A percentile compares a stretch with the other conserved stretches of the same genome.
Conservation (phyloP, 1,140 invertebrate genomes). For the Drosophila navojoa region DNA sequence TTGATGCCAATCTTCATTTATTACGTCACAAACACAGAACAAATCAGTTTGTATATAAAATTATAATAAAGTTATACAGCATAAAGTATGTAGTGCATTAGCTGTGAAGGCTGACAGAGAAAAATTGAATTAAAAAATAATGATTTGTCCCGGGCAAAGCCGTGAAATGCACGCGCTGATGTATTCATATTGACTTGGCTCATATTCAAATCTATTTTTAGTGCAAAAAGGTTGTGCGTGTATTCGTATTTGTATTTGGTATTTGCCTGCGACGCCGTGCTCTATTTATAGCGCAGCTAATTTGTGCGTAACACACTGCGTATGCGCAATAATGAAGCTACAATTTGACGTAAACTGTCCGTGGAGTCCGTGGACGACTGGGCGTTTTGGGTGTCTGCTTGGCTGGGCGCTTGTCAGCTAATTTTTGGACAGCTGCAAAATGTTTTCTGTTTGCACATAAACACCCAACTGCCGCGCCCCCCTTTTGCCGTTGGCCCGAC, state of each 20-base stretch:
- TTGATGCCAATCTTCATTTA: background rate
- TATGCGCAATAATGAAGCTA: slow-evolving; percentile 50
- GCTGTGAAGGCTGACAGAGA: background rate
- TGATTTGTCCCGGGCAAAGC: background rate
- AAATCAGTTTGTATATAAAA: background rate
- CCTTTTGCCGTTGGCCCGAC: background rate
- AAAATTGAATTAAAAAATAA: background rate
- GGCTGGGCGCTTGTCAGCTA: background rate
- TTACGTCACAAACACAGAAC: no score
- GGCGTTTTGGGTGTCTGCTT: no score
- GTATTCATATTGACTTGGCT: background rate
- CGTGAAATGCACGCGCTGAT: background rate
- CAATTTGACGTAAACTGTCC: slow-evolving; percentile 2
- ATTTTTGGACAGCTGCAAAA: slow-evolving; percentile 7
- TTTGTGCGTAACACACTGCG: slow-evolving; percentile 47
- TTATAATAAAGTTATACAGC: background rate
- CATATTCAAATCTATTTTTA: slow-evolving; percentile 4
- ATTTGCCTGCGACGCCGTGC: background rate
- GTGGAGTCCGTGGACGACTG: background rate
- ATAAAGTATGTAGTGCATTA: background rate
- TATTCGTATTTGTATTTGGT: background rate
- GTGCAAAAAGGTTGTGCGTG: background rate
- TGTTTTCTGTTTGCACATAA: background rate
- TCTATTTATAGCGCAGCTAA: slow-evolving; percentile 30
- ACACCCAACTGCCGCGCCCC: background rate